Evolutionary conservation across 1,140 invertebrate species (phyloP).

Genomic region (Spodoptera litura): DNA sequence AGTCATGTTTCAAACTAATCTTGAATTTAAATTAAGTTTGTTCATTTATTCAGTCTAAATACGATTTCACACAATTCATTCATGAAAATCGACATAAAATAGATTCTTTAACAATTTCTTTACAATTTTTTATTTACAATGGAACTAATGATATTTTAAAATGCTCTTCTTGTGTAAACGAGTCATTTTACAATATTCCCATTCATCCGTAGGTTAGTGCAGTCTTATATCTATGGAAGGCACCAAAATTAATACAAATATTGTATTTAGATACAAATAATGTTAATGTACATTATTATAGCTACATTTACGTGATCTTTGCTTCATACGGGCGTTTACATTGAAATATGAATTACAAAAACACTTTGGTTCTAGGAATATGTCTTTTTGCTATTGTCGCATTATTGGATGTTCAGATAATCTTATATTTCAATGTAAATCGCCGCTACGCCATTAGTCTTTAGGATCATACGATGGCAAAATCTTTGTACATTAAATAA

Average conservation of each 20-base stretch:
- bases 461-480: slow-evolving; percentile 18
- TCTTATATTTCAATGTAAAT: slow-evolving; percentile 27
- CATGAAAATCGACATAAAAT: too few species aligned
- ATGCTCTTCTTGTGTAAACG: slow-evolving; percentile 10
- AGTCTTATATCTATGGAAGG: slow-evolving; percentile 64
- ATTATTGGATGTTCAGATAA: not conserved
- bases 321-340: slow-evolving; percentile 6
- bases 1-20: not conserved
- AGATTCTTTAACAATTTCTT: not conserved
- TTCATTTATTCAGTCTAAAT: not conserved
- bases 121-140: slow-evolving; percentile 4
- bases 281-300: slow-evolving; percentile 15
- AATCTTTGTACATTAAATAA: slow-evolving; percentile 26
- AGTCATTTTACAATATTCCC: not conserved
- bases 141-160: not conserved
- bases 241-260: slow-evolving; percentile 52
- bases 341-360: slow-evolving; percentile 10
- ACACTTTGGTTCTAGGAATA: not conserved
- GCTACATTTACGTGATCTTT: slow-evolving; percentile 15
- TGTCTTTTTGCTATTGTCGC: not conserved
- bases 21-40: slow-evolving; percentile 1
- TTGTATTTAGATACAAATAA: slow-evolving; percentile 33
- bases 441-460: not conserved
- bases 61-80: not conserved
- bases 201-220: slow-evolving; percentile 48